Percentiles rank a stretch among this genome's conserved stretches.
phyloP scores from a whole-genome alignment of 2,113 vertebrate species.

The Phyllopteryx taeniolatus region DNA sequence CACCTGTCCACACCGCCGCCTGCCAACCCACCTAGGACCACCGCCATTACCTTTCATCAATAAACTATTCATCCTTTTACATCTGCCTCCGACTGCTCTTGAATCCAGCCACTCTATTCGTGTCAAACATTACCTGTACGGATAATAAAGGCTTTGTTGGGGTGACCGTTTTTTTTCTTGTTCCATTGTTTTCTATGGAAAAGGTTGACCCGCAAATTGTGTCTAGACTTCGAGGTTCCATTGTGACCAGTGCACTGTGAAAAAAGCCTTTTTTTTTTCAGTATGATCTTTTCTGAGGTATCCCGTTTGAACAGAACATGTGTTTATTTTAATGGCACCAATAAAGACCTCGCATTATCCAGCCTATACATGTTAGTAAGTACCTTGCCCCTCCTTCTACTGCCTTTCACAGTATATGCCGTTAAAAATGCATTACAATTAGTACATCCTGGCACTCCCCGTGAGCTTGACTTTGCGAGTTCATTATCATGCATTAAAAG shows the following conservation, averaged over 20 bases:
- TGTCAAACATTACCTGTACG: too few species aligned
- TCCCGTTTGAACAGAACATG: neutral
- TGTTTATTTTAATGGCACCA: neutral
- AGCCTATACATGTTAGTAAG: neutral
- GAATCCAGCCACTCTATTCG: too few species aligned
- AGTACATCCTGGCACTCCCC: conserved; percentile 7
- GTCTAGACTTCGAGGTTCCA: neutral
- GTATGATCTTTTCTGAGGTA: neutral
- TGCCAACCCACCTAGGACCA: too few species aligned
- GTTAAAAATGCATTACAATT: neutral
- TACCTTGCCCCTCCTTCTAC: conserved; percentile 8
- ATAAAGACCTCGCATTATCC: neutral
- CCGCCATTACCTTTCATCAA: too few species aligned
- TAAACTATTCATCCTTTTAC: too few species aligned
- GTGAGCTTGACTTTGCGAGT: conserved; percentile 13
- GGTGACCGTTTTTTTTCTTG: too few species aligned
- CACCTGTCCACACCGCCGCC: too few species aligned
- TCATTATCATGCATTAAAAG: conserved; percentile 11
- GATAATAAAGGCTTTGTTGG: too few species aligned
- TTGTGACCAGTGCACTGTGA: neutral
- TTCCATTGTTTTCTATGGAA: too few species aligned
- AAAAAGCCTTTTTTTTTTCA: neutral
- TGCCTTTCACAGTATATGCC: neutral
- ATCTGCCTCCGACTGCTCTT: too few species aligned
- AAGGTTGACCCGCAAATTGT: too few species aligned